These are phyloP conservation scores for Zoanthus sociatus DNA, from an alignment of 92 coral and sea anemone genomes.

Conservation along the genomic window DNA sequence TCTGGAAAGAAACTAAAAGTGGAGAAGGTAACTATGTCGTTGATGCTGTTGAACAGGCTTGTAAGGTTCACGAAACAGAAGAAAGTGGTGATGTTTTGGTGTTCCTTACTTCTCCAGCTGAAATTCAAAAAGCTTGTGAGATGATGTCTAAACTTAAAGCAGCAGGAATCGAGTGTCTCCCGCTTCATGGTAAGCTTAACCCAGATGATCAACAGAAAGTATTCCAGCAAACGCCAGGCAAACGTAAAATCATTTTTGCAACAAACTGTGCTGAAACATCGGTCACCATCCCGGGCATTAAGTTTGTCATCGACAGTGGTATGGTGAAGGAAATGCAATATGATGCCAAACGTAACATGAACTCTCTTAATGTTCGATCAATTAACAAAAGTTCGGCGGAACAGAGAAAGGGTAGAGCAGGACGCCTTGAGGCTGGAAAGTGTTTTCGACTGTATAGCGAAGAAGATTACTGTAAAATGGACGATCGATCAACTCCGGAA, in stretches of 20 bases:
- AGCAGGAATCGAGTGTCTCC: conserved; percentile 70
- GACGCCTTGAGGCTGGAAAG: conserved; percentile 91
- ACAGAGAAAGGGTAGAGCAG: conserved; percentile 96
- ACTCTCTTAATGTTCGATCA: conserved; percentile 78
- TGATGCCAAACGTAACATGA: conserved; percentile 88
- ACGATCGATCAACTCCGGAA: conserved; percentile 81
- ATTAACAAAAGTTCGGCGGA: conserved; percentile 94
- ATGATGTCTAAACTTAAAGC: conserved; percentile 49
- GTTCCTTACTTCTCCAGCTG: conserved; percentile 91
- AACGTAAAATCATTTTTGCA: conserved; percentile 91
- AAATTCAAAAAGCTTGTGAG: conserved; percentile 87
- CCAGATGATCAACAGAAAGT: conserved; percentile 91
- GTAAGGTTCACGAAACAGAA: conserved; percentile 71
- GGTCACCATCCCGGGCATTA: conserved; percentile 90
- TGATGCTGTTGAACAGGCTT: conserved; percentile 72
- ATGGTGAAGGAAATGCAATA: conserved; percentile 93
- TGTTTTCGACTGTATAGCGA: conserved; percentile 91
- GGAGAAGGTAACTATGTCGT: conserved; percentile 66
- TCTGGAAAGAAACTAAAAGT: conserved; percentile 49
- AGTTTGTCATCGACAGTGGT: conserved; percentile 93
- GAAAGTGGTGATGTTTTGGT: conserved; percentile 86
- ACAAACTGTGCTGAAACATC: conserved; percentile 99
- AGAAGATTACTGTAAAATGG: conserved; percentile 79
- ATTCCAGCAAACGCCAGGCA: conserved; percentile 61
- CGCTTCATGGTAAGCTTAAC: conserved; percentile 93